Evolutionary conservation across 2,113 vertebrate genomes (phyloP), one percentile per base, ranked within the genome.

Genomic region (Zootoca vivipara): DNA sequence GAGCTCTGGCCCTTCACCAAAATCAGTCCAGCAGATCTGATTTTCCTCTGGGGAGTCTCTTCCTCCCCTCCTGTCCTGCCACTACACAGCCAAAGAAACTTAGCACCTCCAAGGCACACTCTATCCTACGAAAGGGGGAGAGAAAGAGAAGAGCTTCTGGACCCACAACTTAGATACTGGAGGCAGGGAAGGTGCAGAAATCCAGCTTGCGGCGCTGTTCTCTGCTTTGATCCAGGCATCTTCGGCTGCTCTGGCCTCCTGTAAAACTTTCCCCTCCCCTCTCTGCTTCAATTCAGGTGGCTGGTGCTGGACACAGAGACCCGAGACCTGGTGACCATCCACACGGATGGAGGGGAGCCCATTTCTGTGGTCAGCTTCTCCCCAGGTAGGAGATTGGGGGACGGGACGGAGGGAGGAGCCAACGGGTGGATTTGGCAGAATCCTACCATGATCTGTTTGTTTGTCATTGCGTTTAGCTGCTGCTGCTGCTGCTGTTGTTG

Each of bases 221-320:
- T 20, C 40, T 26, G 74, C 38, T 40, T 28, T 40, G 24, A 22
- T 40, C 30, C 78, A 0, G 78, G 46, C 3, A 1, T 16, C 24
- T 42, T 62, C 56, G 18, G 30, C 30, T 12, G 18, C 24, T 62
- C 40, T 64, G 58, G 24, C 13, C 16, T 30, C 6, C 15, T 0
- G 0, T 56, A 7, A 13, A 9, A 2, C 35, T 22, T 85, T 75
- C 24, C 30, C n/a, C 65, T 12, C 30, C 33, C n/a, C 1, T 1
- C n/a, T 9, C 72, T 58, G 18, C 86, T 33, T 89, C 8, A 86
- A 92, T 1, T 12, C 93, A 99, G 98, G 93, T 99, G 98, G 98
- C 90, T 99, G 92, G 98, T 98, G 87, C 95, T 99, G 96, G 98
- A 99, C 96, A 95, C 98, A 0, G 98, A 98, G 94, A 98, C 98